Evolutionary conservation across 2,113 vertebrate species (phyloP).

Genomic region (Pituophis catenifer): DNA sequence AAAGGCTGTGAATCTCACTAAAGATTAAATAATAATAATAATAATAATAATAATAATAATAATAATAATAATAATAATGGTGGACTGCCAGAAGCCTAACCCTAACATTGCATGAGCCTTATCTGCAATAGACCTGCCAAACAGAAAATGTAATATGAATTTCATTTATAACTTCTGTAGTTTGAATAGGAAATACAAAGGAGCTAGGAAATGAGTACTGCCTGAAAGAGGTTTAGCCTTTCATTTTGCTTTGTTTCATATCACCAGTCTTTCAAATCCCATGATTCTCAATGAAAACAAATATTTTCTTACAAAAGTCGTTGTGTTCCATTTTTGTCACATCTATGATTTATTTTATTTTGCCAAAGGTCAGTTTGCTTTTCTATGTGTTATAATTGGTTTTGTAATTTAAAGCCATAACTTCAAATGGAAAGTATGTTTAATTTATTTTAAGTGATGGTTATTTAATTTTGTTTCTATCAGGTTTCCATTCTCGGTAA

Average conservation of each 20-base stretch:
- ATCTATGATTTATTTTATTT: not conserved
- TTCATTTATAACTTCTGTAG: not conserved
- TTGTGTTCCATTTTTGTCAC: not conserved
- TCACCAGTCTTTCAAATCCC: not conserved
- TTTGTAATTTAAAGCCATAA: not conserved
- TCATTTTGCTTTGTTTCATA: not conserved
- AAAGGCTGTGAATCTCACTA: no score
- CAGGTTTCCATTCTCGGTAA: not conserved
- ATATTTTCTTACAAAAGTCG: not conserved
- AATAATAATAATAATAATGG: not conserved
- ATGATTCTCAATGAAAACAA: not conserved
- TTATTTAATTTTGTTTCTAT: constrained; percentile 4
- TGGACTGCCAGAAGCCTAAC: not conserved
- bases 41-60: no score
- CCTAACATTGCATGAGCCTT: not conserved
- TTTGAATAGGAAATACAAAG: not conserved
- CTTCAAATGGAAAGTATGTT: not conserved
- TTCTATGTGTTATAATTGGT: not conserved
- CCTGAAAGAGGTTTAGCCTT: not conserved
- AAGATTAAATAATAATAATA: no score
- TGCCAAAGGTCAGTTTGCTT: not conserved
- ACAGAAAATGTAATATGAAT: not conserved
- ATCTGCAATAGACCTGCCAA: not conserved
- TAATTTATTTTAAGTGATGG: not conserved
- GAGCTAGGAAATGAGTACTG: not conserved